phyloP scores from a whole-genome alignment of 2,888 invertebrate genomes.

The Drosophila borborema region DNA sequence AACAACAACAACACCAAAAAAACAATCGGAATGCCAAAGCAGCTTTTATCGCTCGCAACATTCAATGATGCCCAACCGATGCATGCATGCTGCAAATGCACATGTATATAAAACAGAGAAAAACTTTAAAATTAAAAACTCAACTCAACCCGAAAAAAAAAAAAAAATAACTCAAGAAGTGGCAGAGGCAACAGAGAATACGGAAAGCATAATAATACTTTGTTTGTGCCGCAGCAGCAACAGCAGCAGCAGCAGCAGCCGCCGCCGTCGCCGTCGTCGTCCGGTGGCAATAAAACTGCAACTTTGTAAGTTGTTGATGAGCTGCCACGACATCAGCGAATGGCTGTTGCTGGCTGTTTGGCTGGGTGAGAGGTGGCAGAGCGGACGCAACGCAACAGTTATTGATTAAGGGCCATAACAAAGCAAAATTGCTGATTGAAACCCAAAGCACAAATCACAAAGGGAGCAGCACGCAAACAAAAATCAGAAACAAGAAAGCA shows the following conservation, averaged over 20 bases:
- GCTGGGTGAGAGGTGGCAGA: not conserved
- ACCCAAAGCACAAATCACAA: conserved; percentile 47
- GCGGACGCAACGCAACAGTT: conserved; percentile 49
- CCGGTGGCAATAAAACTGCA: conserved; percentile 64
- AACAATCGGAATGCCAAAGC: conserved; percentile 22
- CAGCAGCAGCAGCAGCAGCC: conserved; percentile 25
- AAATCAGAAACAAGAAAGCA: conserved; percentile 32
- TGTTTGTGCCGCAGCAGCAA: conserved; percentile 45
- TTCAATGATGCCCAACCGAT: conserved; percentile 21
- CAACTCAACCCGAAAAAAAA: conserved; percentile 13
- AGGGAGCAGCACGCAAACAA: conserved; percentile 22
- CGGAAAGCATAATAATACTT: conserved; percentile 51
- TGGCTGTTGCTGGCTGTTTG: not conserved
- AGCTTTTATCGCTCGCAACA: conserved; percentile 29
- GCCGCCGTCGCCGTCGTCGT: conserved; percentile 18
- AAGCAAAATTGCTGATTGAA: conserved; percentile 73
- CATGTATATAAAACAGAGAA: conserved; percentile 6
- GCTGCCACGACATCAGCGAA: conserved; percentile 62
- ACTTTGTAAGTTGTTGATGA: conserved; percentile 75
- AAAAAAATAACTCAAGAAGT: conserved; percentile 1
- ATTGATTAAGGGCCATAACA: conserved; percentile 77
- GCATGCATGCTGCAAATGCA: conserved; percentile 20
- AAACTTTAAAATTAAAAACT: conserved; percentile 26
- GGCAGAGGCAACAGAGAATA: conserved; percentile 16
- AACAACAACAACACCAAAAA: not conserved